A percentile compares a stretch with the other conserved stretches of the same genome.
Evolutionary conservation across 2,113 vertebrate species (phyloP).

Genomic region (pig (Sus scrofa)): DNA sequence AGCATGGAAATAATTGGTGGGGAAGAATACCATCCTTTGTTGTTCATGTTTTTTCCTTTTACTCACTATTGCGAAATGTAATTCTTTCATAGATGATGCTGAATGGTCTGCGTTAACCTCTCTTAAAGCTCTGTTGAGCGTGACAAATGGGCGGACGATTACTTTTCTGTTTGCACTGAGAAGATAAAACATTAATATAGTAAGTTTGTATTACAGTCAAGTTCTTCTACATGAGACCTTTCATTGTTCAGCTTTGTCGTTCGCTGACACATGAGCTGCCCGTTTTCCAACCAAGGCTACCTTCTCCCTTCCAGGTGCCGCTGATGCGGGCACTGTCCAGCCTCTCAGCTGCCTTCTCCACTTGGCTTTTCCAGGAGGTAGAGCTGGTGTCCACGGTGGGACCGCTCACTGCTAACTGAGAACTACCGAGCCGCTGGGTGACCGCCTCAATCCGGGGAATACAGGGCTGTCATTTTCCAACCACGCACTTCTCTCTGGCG

Average conservation of each 20-base stretch:
- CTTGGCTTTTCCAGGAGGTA: accelerated
- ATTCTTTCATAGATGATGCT: slow-evolving; percentile 48
- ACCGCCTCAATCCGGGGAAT: not conserved
- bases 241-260: not conserved
- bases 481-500: not conserved
- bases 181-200: slow-evolving; percentile 74
- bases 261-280: not conserved
- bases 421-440: accelerated
- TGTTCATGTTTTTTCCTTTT: slow-evolving; percentile 51
- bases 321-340: accelerated
- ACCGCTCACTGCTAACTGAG: not conserved
- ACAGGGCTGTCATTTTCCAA: not conserved
- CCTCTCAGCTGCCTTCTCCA: not conserved
- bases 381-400: accelerated
- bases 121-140: slow-evolving; percentile 53
- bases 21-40: slow-evolving; percentile 21
- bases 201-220: slow-evolving; percentile 70
- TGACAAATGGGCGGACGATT: slow-evolving; percentile 57
- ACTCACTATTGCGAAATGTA: slow-evolving; percentile 64
- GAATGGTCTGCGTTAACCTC: slow-evolving; percentile 32
- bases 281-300: not conserved
- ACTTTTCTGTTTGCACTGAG: slow-evolving; percentile 32
- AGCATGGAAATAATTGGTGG: slow-evolving; percentile 22
- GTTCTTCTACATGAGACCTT: slow-evolving; percentile 53
- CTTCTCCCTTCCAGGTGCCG: not conserved